Percentiles rank a stretch among this genome's conserved stretches.
Evolutionary conservation across 2,888 invertebrate genomes (phyloP).

Genomic region (Mimas tiliae): DNA sequence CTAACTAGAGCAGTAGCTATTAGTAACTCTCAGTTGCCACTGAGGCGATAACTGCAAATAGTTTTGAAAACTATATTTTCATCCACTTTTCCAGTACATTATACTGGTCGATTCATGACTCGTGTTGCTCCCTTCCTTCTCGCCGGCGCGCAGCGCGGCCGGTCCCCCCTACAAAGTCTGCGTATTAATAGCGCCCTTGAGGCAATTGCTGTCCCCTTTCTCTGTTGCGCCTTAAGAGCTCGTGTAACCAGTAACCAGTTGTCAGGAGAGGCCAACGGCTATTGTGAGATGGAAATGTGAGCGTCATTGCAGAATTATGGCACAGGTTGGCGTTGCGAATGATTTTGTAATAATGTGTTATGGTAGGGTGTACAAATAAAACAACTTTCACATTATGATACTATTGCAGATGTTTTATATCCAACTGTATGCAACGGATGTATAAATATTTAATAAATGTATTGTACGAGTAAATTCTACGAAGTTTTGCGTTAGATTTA

Average conservation of each 20-base stretch:
- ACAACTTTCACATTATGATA: conserved; percentile 14
- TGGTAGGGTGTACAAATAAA: background rate
- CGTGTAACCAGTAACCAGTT: conserved; percentile 24
- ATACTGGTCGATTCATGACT: background rate
- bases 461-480: no score
- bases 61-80: no score
- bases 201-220: conserved; percentile 29
- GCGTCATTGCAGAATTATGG: conserved; percentile 1
- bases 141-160: no score
- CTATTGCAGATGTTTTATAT: no score
- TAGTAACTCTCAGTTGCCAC: no score
- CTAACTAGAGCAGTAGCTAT: no score
- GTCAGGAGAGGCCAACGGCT: conserved; percentile 24
- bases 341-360: conserved; percentile 11
- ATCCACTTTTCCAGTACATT: no score
- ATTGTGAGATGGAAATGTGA: conserved; percentile 12
- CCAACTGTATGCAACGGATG: no score
- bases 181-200: conserved; percentile 28
- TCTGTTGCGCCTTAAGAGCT: conserved; percentile 25
- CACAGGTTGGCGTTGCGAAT: conserved; percentile 9
- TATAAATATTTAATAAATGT: no score
- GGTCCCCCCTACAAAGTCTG: conserved; percentile 24
- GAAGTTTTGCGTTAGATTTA: no score
- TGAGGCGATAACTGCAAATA: no score
- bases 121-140: conserved; percentile 12